These are phyloP conservation scores for Dendrolimus houi DNA, from an alignment of 2,888 invertebrate species.

Conservation along the genomic window DNA sequence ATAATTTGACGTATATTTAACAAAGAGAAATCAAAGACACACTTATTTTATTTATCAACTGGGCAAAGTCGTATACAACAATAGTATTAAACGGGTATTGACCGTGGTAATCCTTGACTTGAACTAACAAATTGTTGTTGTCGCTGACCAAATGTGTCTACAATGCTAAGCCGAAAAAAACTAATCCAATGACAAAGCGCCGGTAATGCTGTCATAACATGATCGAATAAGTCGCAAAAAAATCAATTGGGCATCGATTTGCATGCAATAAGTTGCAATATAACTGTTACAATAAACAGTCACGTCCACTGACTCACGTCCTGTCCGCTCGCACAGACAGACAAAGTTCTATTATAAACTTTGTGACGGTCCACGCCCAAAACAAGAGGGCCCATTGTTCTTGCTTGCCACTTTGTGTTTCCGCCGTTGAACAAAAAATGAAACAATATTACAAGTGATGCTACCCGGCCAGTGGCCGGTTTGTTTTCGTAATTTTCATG, in stretches of 20 bases:
- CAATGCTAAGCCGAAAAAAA: constrained; percentile 5
- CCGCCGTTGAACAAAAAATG: constrained; percentile 43
- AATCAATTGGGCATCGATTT: constrained; percentile 18
- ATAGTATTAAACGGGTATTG: too few species aligned
- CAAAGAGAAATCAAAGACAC: too few species aligned
- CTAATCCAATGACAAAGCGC: constrained; percentile 1
- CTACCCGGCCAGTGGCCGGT: too few species aligned
- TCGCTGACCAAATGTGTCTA: background rate
- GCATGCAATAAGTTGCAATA: constrained; percentile 21
- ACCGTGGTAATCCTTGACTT: too few species aligned
- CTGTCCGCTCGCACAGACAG: constrained; percentile 31
- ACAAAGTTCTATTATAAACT: constrained; percentile 31
- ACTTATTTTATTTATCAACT: too few species aligned
- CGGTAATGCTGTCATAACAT: background rate
- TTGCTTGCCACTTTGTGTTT: constrained; percentile 46
- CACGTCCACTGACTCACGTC: constrained; percentile 51
- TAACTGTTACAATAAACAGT: constrained; percentile 24
- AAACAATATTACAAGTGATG: constrained; percentile 17
- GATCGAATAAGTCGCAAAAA: constrained; percentile 1
- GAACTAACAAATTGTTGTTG: too few species aligned
- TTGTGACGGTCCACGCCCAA: constrained; percentile 37
- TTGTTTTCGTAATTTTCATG: too few species aligned
- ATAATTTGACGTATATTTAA: too few species aligned
- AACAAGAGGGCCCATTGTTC: constrained; percentile 54
- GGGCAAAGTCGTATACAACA: too few species aligned